Base-by-base conservation (phyloP, 2,113 vertebrate species). In the Ciconia stormi region DNA sequence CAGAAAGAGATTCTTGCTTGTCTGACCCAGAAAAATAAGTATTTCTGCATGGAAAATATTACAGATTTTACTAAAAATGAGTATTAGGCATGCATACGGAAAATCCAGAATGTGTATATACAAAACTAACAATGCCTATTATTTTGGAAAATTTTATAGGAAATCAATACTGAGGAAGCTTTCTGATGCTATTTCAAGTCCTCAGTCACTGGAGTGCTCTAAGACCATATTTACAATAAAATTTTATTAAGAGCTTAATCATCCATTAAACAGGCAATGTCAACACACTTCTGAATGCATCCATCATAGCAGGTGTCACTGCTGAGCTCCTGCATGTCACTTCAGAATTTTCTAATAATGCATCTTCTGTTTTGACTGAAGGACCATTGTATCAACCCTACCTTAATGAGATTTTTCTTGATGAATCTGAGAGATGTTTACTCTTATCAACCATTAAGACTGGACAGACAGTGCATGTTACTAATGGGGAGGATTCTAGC, bases 1-100 rank as follows among this genome's bases (percentile, higher is more conserved):
- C 26, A 59, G 56, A 89, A 95, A 92, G 30, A 93, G 66, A 91
- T 47, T 85, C 78, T 55, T 82, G 29, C 34, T 91, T 94, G 61
- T 93, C 73, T 95, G 84, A 87, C 32, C 14, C 78, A 97, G 77
- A 90, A 95, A 91, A 91, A 4, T 38, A 93, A 88, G 76, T 59
- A 87, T 58, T 88, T 93, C 73, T 82, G 91, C 74, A 85, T 66
- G 93, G 26, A 82, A 95, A 86, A 76, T 67, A 89, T 17, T 61
- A 77, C 7, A 58, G 10, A 71, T 89, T 86, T 85, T 67, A 73
- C 50, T 83, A 59, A 92, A 94, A 93, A 81, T 63, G 8, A 84
- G 70, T 46, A 72, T 34, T 53, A 91, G 20, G 21, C 26, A 79
- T 13, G 17, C 38, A 36, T 34, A 77, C 15, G 77, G 66, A 94